Evolutionary conservation across 2,797 vertebrate genomes (phyloP), one percentile per base, ranked within the genome.

Genomic region (Chromis chromis): DNA sequence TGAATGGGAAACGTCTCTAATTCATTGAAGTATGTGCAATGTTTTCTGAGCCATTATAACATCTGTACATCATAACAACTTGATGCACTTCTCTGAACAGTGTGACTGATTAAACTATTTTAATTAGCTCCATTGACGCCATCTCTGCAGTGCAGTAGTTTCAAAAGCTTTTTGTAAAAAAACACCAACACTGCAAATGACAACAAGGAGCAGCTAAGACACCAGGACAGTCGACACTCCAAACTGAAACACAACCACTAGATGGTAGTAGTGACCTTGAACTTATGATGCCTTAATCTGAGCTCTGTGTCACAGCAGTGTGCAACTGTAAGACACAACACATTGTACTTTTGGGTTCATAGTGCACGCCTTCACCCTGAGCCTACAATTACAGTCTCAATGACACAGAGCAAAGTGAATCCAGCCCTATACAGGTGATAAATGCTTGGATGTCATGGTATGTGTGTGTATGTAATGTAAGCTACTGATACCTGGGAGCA

Each of bases 241-340:
- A 49, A 6, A 39, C 40, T 11, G 4, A 60, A 57, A 56, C 11
- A 28, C 46, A 36, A 48, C 88, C 93, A 90, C 90, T 86, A 93
- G 92, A 61, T 87, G 93, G 90, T 13, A 56, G 49, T 36, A 74
- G 60, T 64, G 68, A 70, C 61, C 55, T 60, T 31, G 42, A 33
- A 67, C 19, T 39, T 17, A 21, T 19, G 5, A 25, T 58, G 19
- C 54, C 52, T 56, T 63, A 5, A 44, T 62, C 31, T 42, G 49
- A 46, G 44, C 59, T 58, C 31, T 31, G 6, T 4, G 12, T 31
- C 46, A 36, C 17, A 2, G 11, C 24, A 53, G 7, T 21, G 19
- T 14, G 56, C n/a, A 71, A 65, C 76, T 40, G 59, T 64, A 10
- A 46, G n/a, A 70, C 71, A 59, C 54, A 79, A 63, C 24, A 74